Evolutionary conservation across 2,113 vertebrate genomes (phyloP).

Genomic region (Sapayoa aenigma): DNA sequence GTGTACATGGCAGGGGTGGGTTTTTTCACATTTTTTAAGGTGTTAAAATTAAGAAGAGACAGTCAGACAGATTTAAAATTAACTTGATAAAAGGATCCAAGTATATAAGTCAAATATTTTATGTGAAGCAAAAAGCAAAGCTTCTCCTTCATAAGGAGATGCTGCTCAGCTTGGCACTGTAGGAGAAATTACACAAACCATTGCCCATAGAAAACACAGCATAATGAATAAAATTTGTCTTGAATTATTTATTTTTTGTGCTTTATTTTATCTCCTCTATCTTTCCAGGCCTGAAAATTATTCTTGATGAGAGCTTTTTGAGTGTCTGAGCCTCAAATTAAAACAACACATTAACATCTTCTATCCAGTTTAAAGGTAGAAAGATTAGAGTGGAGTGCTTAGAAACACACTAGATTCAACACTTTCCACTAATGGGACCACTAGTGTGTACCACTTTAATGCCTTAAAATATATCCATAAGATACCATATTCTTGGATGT

Average conservation of each 20-base stretch:
- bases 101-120: slow-evolving; percentile 59
- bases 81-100: slow-evolving; percentile 29
- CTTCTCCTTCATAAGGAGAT: neutral
- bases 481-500: neutral
- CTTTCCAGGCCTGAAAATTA: slow-evolving; percentile 20
- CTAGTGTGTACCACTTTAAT: slow-evolving; percentile 16
- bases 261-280: slow-evolving; percentile 52
- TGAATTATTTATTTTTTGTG: slow-evolving; percentile 74
- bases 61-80: slow-evolving; percentile 35
- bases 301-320: slow-evolving; percentile 42
- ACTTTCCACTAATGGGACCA: slow-evolving; percentile 30
- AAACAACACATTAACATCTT: slow-evolving; percentile 37
- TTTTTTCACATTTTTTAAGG: neutral
- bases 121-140: slow-evolving; percentile 46
- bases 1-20: neutral
- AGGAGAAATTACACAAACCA: slow-evolving; percentile 64
- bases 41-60: neutral
- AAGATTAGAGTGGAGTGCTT: neutral
- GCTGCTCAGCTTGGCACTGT: neutral
- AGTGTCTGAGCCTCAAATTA: slow-evolving; percentile 50
- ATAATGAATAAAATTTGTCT: slow-evolving; percentile 63
- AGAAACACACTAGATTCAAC: neutral
- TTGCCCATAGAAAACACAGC: slow-evolving; percentile 34
- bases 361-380: neutral
- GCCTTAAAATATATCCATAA: neutral